A percentile compares a stretch with the other conserved stretches of the same genome.
Evolutionary conservation across 2,113 vertebrate genomes (phyloP).

Genomic region (Dascyllus trimaculatus): DNA sequence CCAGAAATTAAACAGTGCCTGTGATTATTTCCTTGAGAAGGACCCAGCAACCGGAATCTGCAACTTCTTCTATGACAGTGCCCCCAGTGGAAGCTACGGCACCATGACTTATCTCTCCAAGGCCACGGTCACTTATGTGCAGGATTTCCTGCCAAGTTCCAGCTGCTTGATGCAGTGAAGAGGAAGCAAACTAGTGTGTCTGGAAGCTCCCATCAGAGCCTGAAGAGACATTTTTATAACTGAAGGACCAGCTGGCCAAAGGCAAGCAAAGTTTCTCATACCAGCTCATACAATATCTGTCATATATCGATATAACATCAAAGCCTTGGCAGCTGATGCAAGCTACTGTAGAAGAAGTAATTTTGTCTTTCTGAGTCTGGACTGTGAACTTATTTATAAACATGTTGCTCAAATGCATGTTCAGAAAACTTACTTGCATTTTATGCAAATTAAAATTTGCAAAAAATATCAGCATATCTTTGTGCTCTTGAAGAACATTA

Average conservation of each 20-base stretch:
- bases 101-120: conserved; percentile 98
- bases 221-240: conserved; percentile 2
- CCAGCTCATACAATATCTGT: conserved; percentile 20
- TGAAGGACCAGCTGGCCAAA: not conserved
- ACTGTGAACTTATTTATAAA: conserved; percentile 56
- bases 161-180: conserved; percentile 93
- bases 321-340: conserved; percentile 43
- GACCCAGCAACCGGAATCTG: conserved; percentile 94
- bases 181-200: not conserved
- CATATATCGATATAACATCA: conserved; percentile 14
- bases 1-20: conserved; percentile 90
- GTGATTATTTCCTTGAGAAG: conserved; percentile 91
- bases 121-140: conserved; percentile 90
- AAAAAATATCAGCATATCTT: not conserved
- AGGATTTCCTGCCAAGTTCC: conserved; percentile 93
- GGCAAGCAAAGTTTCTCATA: conserved; percentile 9
- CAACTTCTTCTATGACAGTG: conserved; percentile 96
- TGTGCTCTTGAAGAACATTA: conserved; percentile 18
- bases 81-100: conserved; percentile 95
- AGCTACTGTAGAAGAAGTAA: not conserved
- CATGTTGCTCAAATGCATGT: conserved; percentile 15
- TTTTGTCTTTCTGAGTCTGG: conserved; percentile 5
- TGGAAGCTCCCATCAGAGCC: not conserved
- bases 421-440: not conserved
- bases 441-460: not conserved